Base-by-base conservation (phyloP, 2,797 vertebrate genomes). In the Labroides dimidiatus region DNA sequence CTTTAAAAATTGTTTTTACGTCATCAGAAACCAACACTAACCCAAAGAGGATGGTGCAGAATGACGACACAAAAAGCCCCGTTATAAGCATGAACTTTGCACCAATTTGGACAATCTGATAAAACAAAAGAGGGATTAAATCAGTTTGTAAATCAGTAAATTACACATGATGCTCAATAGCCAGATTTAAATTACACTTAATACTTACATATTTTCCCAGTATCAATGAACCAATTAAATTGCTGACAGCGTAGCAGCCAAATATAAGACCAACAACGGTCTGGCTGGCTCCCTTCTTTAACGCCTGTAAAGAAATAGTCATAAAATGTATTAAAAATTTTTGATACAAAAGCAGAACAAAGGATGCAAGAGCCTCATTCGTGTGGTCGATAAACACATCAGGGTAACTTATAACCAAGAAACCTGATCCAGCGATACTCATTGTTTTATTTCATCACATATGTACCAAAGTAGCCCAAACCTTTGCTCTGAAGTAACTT, bases 11-110 rank as follows among this genome's bases (percentile, higher is more conserved):
- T 49, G n/a, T 45, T 4, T 33, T 33, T 33, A 33, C 30, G 8
- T 33, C 30, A 6, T 33, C 30, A 33, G 30, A 33, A 33, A 52
- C 9, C 37, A 21, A 93, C 37, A 57, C 96, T 95, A 81, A 99
- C 98, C 98, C 98, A 89, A 99, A 99, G 3, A 98, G 75, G 78
- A 99, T 83, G 53, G 96, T 99, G 78, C 94, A 96, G 68, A 87
- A 92, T 42, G 96, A 94, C 0, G 98, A 99, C 60, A 96, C 78
- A 84, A 98, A 95, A 71, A 98, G 92, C 41, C 98, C 98, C 33
- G 92, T 24, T 59, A 97, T 76, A 41, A 99, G 95, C 96, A 99
- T 96, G 87, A 97, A 97, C 89, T 98, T 99, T 59, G 97, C 95
- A 78, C 98, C 98, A 78, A 99, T 96, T 41, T 95, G 94, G 4